Evolutionary conservation across 2,113 vertebrate genomes (phyloP).

Genomic region (Anser brachyrhynchus): DNA sequence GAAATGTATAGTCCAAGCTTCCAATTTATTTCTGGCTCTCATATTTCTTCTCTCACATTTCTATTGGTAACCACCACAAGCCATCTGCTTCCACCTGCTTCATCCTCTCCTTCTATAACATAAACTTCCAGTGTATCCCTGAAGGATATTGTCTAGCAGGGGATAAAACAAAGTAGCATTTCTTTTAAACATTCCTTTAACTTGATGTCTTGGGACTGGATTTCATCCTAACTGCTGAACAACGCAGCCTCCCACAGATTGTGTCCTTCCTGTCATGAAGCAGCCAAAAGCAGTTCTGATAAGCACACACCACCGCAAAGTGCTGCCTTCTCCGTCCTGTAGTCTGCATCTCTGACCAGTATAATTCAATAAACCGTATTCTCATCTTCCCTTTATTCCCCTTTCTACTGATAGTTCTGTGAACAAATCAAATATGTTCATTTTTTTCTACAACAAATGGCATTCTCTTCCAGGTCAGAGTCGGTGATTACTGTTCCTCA

Average conservation of each 20-base stretch:
- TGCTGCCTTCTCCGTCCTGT: background rate
- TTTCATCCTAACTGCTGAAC: background rate
- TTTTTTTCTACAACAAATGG: background rate
- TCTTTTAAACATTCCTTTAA: background rate
- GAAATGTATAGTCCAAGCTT: background rate
- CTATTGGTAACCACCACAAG: background rate
- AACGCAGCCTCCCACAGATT: background rate
- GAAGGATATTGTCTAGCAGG: background rate
- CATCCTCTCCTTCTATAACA: background rate
- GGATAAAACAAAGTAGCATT: background rate
- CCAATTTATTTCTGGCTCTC: background rate
- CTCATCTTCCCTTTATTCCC: background rate
- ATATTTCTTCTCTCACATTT: background rate
- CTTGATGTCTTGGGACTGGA: background rate
- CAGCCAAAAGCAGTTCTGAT: background rate
- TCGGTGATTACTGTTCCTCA: background rate
- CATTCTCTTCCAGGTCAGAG: background rate
- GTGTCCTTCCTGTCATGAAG: background rate
- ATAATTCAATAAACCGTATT: background rate
- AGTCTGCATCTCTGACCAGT: background rate
- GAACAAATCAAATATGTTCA: background rate
- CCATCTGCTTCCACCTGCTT: conserved; percentile 3
- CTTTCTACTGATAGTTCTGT: background rate
- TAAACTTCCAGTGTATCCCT: background rate
- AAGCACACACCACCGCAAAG: rapidly evolving